Evolutionary conservation across 2,888 invertebrate species (phyloP).

Genomic region (Brachyopa scutellaris): DNA sequence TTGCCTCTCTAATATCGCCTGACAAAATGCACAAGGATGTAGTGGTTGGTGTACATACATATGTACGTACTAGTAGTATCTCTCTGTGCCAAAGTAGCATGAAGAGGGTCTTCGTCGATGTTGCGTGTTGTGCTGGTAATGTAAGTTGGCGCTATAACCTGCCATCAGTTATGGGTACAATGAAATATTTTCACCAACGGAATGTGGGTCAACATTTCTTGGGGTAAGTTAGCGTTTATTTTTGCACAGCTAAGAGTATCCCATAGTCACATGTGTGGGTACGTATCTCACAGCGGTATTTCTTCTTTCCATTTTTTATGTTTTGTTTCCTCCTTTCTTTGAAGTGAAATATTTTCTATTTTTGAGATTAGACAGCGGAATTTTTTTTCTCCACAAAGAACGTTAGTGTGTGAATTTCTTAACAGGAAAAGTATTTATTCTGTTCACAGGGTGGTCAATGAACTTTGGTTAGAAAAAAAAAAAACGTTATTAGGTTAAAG

Average conservation of each 20-base stretch:
- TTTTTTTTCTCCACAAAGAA: conserved; percentile 1
- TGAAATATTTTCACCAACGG: conserved; percentile 70
- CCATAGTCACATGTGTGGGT: conserved; percentile 22
- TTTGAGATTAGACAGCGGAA: conserved; percentile 57
- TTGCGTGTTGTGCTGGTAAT: conserved; percentile 66
- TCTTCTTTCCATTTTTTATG: conserved; percentile 1
- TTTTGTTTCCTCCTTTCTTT: conserved; percentile 21
- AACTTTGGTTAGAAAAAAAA: too few species aligned
- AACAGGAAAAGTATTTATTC: neutral
- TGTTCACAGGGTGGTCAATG: neutral
- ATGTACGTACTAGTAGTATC: neutral
- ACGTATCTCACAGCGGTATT: conserved; percentile 57
- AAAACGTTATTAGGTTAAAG: too few species aligned
- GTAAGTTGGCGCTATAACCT: conserved; percentile 70
- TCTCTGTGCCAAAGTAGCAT: conserved; percentile 2
- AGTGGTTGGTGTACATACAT: neutral
- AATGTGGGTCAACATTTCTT: conserved; percentile 71
- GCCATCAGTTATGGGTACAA: conserved; percentile 71
- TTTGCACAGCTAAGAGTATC: conserved; percentile 22
- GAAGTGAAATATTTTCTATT: conserved; percentile 61
- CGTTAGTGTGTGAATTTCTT: neutral
- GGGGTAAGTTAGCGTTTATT: conserved; percentile 61
- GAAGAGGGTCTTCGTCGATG: conserved; percentile 17
- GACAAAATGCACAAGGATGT: conserved; percentile 64
- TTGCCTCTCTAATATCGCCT: conserved; percentile 65